These are phyloP conservation scores for Lanius ludovicianus DNA, from an alignment of 2,113 vertebrate genomes.

Conservation along the genomic window DNA sequence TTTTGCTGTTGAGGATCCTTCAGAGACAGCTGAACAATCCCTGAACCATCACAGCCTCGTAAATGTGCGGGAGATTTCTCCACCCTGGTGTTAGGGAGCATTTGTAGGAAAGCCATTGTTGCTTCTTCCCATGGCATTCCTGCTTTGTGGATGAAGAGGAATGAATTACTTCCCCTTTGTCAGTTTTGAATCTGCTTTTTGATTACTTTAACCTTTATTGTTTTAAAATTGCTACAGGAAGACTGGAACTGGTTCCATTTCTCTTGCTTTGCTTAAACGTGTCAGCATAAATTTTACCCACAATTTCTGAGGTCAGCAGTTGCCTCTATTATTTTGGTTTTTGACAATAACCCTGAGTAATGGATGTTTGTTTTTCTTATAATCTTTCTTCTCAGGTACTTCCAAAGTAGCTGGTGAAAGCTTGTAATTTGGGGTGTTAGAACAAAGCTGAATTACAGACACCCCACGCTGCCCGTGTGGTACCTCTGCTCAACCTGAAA, in stretches of 20 bases:
- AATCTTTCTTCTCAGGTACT: background rate
- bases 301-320: background rate
- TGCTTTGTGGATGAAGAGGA: background rate
- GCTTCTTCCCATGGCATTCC: background rate
- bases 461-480: background rate
- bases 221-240: background rate
- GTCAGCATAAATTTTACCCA: background rate
- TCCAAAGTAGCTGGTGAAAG: background rate
- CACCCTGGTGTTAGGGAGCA: background rate
- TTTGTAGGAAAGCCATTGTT: background rate
- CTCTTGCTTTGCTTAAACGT: background rate
- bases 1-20: background rate
- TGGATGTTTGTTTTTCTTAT: background rate
- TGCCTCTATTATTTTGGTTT: background rate
- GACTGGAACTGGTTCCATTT: background rate
- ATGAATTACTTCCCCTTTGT: background rate
- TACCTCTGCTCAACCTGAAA: background rate
- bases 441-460: background rate
- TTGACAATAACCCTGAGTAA: background rate
- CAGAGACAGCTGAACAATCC: background rate
- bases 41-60: background rate
- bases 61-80: background rate
- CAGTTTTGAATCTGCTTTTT: background rate
- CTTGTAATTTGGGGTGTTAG: background rate
- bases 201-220: background rate